phyloP scores from a whole-genome alignment of 2,113 vertebrate genomes.

The Orientallactaga bullata region DNA sequence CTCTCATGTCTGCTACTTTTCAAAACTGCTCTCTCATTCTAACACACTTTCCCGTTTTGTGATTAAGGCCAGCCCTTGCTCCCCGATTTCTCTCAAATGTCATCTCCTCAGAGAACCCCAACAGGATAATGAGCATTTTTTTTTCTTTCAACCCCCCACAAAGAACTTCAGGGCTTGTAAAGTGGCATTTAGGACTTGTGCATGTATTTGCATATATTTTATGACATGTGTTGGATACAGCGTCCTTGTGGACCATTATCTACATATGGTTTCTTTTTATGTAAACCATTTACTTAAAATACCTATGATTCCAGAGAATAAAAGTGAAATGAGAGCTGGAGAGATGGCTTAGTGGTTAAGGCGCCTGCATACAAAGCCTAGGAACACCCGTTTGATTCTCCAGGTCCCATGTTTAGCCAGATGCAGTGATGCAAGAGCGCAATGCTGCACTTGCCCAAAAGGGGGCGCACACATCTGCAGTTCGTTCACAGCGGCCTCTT shows the following conservation, averaged over 20 bases:
- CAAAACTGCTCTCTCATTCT: not conserved
- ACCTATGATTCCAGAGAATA: not conserved
- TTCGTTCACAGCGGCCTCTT: no score
- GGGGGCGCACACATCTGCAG: no score
- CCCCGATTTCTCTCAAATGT: not conserved
- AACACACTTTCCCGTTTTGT: not conserved
- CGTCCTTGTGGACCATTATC: not conserved
- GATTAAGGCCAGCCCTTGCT: not conserved
- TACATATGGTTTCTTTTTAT: not conserved
- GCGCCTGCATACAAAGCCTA: no score
- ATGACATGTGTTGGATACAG: not conserved
- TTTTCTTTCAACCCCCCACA: not conserved
- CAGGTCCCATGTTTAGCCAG: no score
- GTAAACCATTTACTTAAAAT: not conserved
- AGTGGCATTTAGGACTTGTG: not conserved
- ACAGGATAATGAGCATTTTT: not conserved
- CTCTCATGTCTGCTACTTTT: not conserved
- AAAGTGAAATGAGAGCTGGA: not conserved
- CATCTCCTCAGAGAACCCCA: not conserved
- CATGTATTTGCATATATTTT: not conserved
- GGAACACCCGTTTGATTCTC: no score
- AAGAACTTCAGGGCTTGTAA: not conserved
- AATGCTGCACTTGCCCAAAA: no score
- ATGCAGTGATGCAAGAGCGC: no score
- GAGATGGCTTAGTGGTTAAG: no score